phyloP scores from a whole-genome alignment of 2,888 invertebrate species.

The Lasioglossum oenotherae region DNA sequence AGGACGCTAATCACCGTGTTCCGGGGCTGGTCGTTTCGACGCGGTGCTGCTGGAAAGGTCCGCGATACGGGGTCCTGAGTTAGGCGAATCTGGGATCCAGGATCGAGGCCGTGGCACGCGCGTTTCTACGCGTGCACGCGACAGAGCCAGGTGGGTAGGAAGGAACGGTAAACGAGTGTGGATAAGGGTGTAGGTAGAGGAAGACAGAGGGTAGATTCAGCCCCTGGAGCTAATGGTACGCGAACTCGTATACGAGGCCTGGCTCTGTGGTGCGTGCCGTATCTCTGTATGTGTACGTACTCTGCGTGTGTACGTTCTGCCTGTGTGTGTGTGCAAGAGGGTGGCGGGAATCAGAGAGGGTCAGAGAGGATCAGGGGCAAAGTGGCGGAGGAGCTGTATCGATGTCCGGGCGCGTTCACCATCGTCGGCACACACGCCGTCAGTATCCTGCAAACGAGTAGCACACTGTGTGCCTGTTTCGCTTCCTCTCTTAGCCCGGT shows the following conservation, averaged over 20 bases:
- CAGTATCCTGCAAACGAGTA: constrained; percentile 71
- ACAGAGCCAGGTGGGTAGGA: constrained; percentile 1
- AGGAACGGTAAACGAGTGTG: constrained; percentile 31
- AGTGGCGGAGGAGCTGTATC: constrained; percentile 80
- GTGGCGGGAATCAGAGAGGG: constrained; percentile 62
- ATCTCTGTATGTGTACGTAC: not conserved
- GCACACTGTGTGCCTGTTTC: constrained; percentile 51
- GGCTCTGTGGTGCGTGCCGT: constrained; percentile 45
- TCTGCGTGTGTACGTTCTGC: not conserved
- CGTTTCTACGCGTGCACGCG: not conserved
- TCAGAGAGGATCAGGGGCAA: constrained; percentile 74
- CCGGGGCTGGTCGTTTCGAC: not conserved
- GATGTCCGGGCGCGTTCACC: constrained; percentile 80
- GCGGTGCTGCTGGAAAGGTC: not conserved
- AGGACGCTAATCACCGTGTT: not conserved
- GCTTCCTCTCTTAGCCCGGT: constrained; percentile 27
- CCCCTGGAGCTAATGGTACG: constrained; percentile 67
- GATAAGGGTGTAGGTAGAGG: constrained; percentile 28
- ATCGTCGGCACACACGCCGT: constrained; percentile 73
- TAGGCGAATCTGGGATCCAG: not conserved
- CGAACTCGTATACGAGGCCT: constrained; percentile 45
- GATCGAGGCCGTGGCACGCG: constrained; percentile 32
- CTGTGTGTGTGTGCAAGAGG: constrained; percentile 50
- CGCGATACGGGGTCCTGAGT: not conserved
- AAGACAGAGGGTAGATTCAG: constrained; percentile 51